A percentile compares a stretch with the other conserved stretches of the same genome.
Conservation (phyloP, 2,797 vertebrate genomes). For the Anguilla anguilla region DNA sequence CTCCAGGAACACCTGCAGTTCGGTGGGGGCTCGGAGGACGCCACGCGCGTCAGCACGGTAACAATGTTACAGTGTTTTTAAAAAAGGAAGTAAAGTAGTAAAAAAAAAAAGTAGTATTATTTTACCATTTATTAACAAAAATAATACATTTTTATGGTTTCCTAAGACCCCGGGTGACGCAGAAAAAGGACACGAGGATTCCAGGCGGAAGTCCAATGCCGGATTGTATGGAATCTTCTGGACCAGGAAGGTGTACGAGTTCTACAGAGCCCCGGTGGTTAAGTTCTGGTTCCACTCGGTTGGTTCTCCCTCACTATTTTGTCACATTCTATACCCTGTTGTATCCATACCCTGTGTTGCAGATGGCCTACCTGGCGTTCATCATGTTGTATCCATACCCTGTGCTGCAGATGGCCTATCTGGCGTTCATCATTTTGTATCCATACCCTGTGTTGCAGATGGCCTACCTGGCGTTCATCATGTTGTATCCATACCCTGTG, state of each 20-base stretch:
- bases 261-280: constrained; percentile 95
- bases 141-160: not conserved
- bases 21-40: constrained; percentile 54
- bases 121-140: no score
- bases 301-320: constrained; percentile 46
- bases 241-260: constrained; percentile 85
- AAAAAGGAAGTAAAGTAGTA: not conserved
- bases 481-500: not conserved
- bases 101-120: not conserved
- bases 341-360: not conserved
- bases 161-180: constrained; percentile 74
- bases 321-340: not conserved
- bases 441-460: not conserved
- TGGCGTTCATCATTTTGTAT: constrained; percentile 63
- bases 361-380: not conserved
- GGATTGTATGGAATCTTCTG: constrained; percentile 64
- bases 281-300: constrained; percentile 99
- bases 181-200: constrained; percentile 71
- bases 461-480: not conserved
- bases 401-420: constrained; percentile 82
- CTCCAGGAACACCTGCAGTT: constrained; percentile 85
- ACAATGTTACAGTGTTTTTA: not conserved
- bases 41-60: constrained; percentile 39
- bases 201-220: constrained; percentile 53
- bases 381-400: not conserved